Evolutionary conservation across 2,797 vertebrate species (phyloP).

Genomic region (Sebastes steindachneri): DNA sequence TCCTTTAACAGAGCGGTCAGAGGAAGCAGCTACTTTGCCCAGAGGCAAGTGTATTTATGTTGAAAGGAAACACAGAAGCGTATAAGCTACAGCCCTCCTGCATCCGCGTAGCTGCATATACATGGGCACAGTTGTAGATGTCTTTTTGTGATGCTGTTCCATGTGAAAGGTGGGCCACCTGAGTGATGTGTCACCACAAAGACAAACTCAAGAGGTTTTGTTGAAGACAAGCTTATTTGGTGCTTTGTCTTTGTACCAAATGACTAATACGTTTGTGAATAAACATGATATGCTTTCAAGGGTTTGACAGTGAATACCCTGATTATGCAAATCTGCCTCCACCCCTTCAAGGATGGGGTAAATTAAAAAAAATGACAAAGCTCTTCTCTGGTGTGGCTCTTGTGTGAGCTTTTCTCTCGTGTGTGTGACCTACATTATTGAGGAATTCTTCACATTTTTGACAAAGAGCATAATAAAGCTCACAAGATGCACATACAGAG

Average conservation of each 20-base stretch:
- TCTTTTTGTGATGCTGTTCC: not conserved
- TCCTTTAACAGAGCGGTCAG: slow-evolving; percentile 41
- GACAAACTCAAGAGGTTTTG: slow-evolving; percentile 43
- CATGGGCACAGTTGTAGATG: not conserved
- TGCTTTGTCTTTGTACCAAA: slow-evolving; percentile 60
- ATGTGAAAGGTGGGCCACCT: slow-evolving; percentile 41
- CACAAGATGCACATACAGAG: slow-evolving; percentile 18
- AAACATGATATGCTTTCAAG: slow-evolving; percentile 69
- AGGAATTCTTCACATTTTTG: slow-evolving; percentile 51
- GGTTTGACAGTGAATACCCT: slow-evolving; percentile 70
- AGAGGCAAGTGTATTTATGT: slow-evolving; percentile 71
- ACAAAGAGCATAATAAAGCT: slow-evolving; percentile 51
- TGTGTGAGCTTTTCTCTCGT: slow-evolving; percentile 23
- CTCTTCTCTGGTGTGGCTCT: slow-evolving; percentile 39
- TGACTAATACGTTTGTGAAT: slow-evolving; percentile 71
- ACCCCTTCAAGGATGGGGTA: slow-evolving; percentile 42
- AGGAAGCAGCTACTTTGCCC: slow-evolving; percentile 63
- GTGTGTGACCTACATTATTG: slow-evolving; percentile 69
- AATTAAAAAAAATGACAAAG: slow-evolving; percentile 58
- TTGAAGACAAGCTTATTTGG: slow-evolving; percentile 48
- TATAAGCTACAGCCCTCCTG: slow-evolving; percentile 43
- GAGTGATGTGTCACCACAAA: slow-evolving; percentile 29
- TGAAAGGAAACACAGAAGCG: slow-evolving; percentile 58
- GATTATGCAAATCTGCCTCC: slow-evolving; percentile 73
- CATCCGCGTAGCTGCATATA: slow-evolving; percentile 16